A percentile compares a stretch with the other conserved stretches of the same genome.
Conservation (phyloP, 2,113 vertebrate genomes). For the Gambusia holbrooki region DNA sequence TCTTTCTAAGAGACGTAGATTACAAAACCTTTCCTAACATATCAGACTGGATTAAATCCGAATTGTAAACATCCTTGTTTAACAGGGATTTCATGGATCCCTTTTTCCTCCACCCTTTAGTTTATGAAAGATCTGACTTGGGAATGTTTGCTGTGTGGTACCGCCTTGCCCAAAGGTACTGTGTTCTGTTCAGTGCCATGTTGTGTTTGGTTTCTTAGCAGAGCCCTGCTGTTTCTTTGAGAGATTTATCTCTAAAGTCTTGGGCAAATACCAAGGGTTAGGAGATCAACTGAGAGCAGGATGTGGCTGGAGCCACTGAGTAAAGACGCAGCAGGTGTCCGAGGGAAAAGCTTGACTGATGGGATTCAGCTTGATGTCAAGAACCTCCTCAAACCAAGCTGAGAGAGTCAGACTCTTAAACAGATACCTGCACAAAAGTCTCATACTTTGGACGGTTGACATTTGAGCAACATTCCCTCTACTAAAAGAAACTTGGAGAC, state of each 20-base stretch:
- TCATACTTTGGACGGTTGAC: neutral
- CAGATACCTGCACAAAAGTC: no score
- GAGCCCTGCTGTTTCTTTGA: conserved; percentile 9
- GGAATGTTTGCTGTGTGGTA: conserved; percentile 37
- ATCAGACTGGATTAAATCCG: neutral
- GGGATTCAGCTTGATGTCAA: neutral
- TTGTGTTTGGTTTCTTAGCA: conserved; percentile 26
- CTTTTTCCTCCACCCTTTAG: conserved; percentile 22
- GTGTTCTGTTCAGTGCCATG: neutral
- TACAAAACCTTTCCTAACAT: conserved; percentile 10
- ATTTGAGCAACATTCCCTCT: neutral
- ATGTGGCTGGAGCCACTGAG: conserved; percentile 41
- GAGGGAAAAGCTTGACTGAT: conserved; percentile 27
- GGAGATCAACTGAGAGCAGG: conserved; percentile 56
- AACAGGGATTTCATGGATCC: conserved; percentile 10
- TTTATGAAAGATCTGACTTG: conserved; percentile 12
- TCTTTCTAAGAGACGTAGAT: neutral
- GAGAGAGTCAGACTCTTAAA: neutral
- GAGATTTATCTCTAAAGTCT: conserved; percentile 42
- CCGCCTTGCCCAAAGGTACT: conserved; percentile 31
- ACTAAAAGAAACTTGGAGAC: neutral
- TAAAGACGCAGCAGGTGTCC: conserved; percentile 15
- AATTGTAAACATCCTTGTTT: conserved; percentile 50
- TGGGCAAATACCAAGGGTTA: conserved; percentile 52
- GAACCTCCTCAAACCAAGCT: neutral